A percentile compares a stretch with the other conserved stretches of the same genome.
Conservation (phyloP, 1,140 invertebrate genomes). For the Pseudomyrmex gracilis region DNA sequence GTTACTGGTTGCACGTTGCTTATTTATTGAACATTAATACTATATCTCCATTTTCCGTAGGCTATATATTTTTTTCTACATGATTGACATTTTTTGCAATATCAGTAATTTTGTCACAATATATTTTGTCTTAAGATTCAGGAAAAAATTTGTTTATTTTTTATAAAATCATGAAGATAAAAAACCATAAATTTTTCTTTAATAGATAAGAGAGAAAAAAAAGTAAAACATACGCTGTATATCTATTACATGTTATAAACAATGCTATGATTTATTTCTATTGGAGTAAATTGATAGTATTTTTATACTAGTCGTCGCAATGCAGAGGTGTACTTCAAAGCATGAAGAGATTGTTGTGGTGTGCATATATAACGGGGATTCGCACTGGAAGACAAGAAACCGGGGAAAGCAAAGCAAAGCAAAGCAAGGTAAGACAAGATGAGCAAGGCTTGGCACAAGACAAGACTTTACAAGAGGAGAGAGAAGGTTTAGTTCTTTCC, state of each 20-base stretch:
- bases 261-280: not conserved
- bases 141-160: too few relatives aligned
- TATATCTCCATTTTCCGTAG: not conserved
- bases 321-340: conserved; percentile 66
- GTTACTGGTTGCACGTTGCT: conserved; percentile 32
- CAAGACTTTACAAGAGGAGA: conserved; percentile 50
- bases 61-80: not conserved
- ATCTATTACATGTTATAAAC: not conserved
- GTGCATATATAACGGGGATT: conserved; percentile 75
- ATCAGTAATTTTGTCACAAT: too few relatives aligned
- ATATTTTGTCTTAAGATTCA: too few relatives aligned
- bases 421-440: not conserved
- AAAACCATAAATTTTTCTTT: not conserved
- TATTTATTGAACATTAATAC: conserved; percentile 45
- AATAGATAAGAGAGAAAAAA: not conserved
- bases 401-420: conserved; percentile 45
- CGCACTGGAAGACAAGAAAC: conserved; percentile 64
- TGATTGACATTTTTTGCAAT: not conserved
- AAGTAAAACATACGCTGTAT: not conserved
- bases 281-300: not conserved
- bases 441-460: conserved; percentile 56
- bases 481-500: conserved; percentile 71
- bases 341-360: conserved; percentile 77
- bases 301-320: not conserved
- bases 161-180: not conserved